These are phyloP conservation scores for Xenopus petersii DNA, from an alignment of 2,797 vertebrate species.

Conservation along the genomic window DNA sequence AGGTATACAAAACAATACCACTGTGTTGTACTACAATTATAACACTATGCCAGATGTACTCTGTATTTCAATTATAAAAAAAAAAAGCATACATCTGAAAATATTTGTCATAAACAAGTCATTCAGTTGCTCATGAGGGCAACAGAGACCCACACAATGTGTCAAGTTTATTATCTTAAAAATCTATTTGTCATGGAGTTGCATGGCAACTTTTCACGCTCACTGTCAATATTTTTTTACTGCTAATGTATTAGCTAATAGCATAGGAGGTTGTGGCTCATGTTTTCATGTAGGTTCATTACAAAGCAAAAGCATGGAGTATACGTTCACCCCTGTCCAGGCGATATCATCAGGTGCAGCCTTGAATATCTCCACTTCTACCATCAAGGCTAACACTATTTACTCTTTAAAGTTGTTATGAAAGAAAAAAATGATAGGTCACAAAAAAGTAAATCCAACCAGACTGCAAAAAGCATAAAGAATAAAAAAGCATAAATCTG, in stretches of 20 bases:
- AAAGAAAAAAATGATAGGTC: slow-evolving; percentile 15
- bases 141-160: slow-evolving; percentile 9
- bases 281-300: slow-evolving; percentile 19
- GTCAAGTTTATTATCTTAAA: slow-evolving; percentile 29
- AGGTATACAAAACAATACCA: no score
- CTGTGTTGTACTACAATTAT: no score
- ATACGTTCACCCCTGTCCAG: neutral
- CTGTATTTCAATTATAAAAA: no score
- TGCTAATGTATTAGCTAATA: slow-evolving; percentile 14
- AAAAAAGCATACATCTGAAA: neutral
- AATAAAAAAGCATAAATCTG: neutral
- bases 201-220: slow-evolving; percentile 1
- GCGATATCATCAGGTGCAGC: slow-evolving; percentile 15
- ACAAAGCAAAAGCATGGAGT: slow-evolving; percentile 11
- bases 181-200: neutral
- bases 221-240: slow-evolving; percentile 2
- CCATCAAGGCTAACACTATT: slow-evolving; percentile 28
- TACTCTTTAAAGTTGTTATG: slow-evolving; percentile 29
- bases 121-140: neutral
- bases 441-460: slow-evolving; percentile 18
- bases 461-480: slow-evolving; percentile 19
- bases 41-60: no score
- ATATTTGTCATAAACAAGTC: neutral
- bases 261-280: slow-evolving; percentile 11
- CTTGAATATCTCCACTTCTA: slow-evolving; percentile 12